These are phyloP conservation scores for Tragelaphus strepsiceros DNA, from an alignment of 2,113 vertebrate species.

Conservation along the genomic window DNA sequence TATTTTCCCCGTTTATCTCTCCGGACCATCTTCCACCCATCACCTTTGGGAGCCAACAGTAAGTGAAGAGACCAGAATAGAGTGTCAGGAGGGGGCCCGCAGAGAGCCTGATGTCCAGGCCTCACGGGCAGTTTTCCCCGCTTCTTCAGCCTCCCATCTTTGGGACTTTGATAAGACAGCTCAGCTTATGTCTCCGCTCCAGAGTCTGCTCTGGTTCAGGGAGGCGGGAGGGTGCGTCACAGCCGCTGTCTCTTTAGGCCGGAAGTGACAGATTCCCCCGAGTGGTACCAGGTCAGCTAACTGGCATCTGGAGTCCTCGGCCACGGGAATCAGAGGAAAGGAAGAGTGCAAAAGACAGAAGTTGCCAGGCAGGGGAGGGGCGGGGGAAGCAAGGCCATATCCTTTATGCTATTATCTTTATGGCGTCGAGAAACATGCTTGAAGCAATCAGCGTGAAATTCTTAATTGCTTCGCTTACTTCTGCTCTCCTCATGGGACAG, in stretches of 20 bases:
- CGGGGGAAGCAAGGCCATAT: conserved; percentile 71
- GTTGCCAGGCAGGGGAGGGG: neutral
- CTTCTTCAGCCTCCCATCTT: neutral
- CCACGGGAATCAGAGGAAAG: neutral
- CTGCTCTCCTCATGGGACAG: conserved; percentile 87
- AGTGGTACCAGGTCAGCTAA: neutral
- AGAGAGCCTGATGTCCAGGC: neutral
- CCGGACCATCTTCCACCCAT: conserved; percentile 38
- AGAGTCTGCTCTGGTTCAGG: neutral
- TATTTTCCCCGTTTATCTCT: conserved; percentile 51
- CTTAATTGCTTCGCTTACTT: conserved; percentile 92
- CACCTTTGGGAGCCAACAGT: neutral
- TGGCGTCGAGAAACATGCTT: conserved; percentile 88
- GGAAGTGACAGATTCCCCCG: neutral
- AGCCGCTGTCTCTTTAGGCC: neutral
- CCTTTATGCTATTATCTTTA: conserved; percentile 88
- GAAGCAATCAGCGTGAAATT: conserved; percentile 94
- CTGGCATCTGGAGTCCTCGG: rapidly evolving
- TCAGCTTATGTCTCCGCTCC: neutral
- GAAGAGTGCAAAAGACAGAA: neutral
- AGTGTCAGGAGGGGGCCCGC: neutral
- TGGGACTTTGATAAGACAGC: neutral
- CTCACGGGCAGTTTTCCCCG: neutral
- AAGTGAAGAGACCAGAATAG: neutral
- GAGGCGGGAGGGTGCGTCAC: neutral